Evolutionary conservation across 2,113 vertebrate species (phyloP).

Genomic region (Nymphicus hollandicus): DNA sequence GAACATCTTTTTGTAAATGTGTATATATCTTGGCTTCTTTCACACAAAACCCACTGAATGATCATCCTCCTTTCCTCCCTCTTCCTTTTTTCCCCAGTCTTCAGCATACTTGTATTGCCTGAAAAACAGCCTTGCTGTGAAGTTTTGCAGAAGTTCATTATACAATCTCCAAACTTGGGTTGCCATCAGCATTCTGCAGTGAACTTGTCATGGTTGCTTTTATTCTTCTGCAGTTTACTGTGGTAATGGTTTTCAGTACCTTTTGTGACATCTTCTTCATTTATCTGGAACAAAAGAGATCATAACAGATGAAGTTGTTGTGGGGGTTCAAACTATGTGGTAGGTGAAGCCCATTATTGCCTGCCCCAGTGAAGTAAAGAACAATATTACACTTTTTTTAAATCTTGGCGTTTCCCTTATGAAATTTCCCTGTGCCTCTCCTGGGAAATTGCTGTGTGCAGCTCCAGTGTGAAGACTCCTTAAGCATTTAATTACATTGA

Average conservation of each 20-base stretch:
- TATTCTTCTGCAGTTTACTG: background rate
- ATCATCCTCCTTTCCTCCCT: background rate
- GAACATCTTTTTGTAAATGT: background rate
- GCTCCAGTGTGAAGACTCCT: background rate
- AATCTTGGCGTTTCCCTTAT: background rate
- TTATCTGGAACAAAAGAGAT: background rate
- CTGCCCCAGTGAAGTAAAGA: background rate
- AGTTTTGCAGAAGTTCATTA: constrained; percentile 9
- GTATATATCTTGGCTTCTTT: background rate
- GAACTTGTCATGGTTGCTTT: background rate
- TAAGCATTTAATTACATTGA: background rate
- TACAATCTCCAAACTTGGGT: background rate
- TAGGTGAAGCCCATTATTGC: background rate
- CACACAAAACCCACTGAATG: background rate
- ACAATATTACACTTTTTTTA: background rate
- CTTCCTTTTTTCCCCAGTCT: background rate
- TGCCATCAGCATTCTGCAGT: background rate
- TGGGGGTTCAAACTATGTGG: background rate
- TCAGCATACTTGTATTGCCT: constrained; percentile 2
- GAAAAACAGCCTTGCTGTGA: constrained; percentile 3
- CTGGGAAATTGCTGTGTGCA: background rate
- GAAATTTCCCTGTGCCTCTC: background rate
- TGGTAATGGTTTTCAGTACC: background rate
- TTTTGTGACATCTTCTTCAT: background rate
- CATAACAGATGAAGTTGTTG: background rate